phyloP scores from a whole-genome alignment of 2,888 invertebrate genomes.

The Prosapia bicincta region DNA sequence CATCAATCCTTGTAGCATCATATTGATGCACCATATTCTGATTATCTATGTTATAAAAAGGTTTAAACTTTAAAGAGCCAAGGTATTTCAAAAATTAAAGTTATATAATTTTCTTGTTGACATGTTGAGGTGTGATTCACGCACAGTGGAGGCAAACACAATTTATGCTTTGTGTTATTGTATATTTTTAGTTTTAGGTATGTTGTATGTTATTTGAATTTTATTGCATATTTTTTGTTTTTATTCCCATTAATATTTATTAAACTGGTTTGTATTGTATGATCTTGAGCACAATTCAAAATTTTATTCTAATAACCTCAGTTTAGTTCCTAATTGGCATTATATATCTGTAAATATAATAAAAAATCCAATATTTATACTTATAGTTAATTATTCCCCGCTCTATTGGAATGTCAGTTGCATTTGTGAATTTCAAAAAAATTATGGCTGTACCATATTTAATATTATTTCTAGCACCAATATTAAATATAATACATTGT shows the following conservation, averaged over 20 bases:
- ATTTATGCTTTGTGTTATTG: neutral
- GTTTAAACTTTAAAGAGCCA: neutral
- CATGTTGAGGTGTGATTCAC: neutral
- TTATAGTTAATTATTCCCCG: neutral
- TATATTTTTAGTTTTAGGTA: conserved; percentile 2
- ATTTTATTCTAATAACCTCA: neutral
- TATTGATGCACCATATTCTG: neutral
- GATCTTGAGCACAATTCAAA: neutral
- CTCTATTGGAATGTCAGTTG: neutral
- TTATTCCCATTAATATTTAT: neutral
- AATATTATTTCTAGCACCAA: neutral
- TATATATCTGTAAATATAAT: neutral
- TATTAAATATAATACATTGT: neutral
- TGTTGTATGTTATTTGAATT: conserved; percentile 2
- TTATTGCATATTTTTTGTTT: neutral
- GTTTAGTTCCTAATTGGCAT: neutral
- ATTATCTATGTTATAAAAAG: neutral
- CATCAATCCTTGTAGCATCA: neutral
- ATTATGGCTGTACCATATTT: neutral
- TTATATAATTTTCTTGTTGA: neutral
- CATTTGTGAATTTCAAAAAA: neutral
- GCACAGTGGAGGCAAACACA: neutral
- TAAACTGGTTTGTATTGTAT: neutral
- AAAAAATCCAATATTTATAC: neutral
- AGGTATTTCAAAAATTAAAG: neutral